Base-by-base conservation (phyloP, 2,888 invertebrate genomes). In the Neuroscelio doddi region DNA sequence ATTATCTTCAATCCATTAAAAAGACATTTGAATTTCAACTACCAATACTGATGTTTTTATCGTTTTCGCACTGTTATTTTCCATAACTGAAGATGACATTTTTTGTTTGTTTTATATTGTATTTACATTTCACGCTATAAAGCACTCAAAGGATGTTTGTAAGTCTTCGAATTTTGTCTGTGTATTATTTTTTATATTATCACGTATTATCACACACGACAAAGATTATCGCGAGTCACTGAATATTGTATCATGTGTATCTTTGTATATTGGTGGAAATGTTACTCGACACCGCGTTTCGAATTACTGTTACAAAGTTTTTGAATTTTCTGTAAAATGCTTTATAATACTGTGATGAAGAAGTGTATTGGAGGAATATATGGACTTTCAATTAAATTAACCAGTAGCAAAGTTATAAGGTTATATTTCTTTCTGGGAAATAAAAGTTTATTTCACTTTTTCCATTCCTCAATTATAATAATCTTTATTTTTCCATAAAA, bases 321-420 rank as follows among this genome's bases (percentile, higher is more conserved):
- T 59, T 32, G 55, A 50, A 56, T 61, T 61, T 64, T 58, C 64
- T 58, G 64, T 64, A 64, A 64, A 53, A 58, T 61, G 59, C 65
- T 65, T 65, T 65, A 65, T 61, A 59, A 61, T 61, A 65, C 65
- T 65, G 65, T 65, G 65, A 65, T 65, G 65, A 65, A 30, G 51
- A 65, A 61, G 44, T 65, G 61, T 65, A 65, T 57, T 57, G 56
- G 51, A 65, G 56, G 49, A 57, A 59, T 61, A 61, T 61, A 59
- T 49, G 44, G 57, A 61, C 61, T 61, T 65, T 65, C 61, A 61
- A 65, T 65, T 65, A 65, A 65, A 65, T 56, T 39, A 51, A 52
- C 30, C 50, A 52, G 61, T 61, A 65, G 61, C 34, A 56, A 55
- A 65, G 59, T 64, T 64, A 50, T 3, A 36, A 14, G 27, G 8